Evolutionary conservation across 2,113 vertebrate genomes (phyloP).

Genomic region (Cyprinus carpio): DNA sequence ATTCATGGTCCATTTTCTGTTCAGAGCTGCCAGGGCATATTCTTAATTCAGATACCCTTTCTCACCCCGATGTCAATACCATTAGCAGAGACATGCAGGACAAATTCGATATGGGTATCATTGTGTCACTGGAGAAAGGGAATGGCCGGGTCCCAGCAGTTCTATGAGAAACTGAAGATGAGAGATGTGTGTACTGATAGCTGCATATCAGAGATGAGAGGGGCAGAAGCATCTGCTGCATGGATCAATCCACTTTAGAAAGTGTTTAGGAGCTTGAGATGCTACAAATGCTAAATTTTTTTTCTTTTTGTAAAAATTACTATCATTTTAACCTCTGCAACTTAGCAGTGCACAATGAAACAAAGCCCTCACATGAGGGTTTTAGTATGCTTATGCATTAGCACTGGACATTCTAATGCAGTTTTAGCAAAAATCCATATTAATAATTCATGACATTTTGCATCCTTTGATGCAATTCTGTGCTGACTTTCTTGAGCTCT

Average conservation of each 20-base stretch:
- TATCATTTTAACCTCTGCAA: background rate
- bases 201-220: background rate
- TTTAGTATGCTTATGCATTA: background rate
- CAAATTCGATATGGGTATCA: constrained; percentile 54
- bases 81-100: constrained; percentile 38
- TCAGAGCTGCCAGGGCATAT: background rate
- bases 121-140: constrained; percentile 36
- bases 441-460: constrained; percentile 43
- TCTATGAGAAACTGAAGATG: constrained; percentile 51
- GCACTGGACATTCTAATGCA: background rate
- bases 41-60: constrained; percentile 41
- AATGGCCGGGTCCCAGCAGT: constrained; percentile 31
- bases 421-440: background rate
- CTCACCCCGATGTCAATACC: constrained; percentile 43
- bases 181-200: constrained; percentile 40
- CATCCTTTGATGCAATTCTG: constrained; percentile 6
- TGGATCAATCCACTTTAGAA: constrained; percentile 4
- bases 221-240: background rate
- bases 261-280: background rate
- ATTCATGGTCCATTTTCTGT: background rate
- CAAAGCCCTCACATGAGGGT: background rate
- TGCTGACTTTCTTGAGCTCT: background rate
- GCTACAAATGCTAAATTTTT: background rate
- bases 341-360: background rate
- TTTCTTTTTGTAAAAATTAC: background rate